Evolutionary conservation across 2,888 invertebrate genomes (phyloP), one percentile per base, ranked within the genome.

Genomic region (Rotaria sp.): DNA sequence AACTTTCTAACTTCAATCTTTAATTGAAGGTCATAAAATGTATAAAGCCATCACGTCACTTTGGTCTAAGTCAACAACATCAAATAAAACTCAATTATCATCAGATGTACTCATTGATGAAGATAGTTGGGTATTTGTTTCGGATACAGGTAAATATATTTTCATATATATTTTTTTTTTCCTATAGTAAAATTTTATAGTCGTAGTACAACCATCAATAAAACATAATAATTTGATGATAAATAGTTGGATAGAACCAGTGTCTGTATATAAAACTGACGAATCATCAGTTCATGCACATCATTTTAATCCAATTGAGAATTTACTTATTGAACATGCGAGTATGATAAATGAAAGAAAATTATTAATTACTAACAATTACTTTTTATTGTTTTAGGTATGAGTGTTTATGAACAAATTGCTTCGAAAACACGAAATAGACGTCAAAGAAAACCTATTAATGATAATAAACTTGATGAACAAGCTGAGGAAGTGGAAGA

Each of bases 241-340:
- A n/a, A 45, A 80, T n/a, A 80, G 80, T 80, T 80, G 80, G 80
- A 45, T 80, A 38, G 80, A 45, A 45, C 10, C 80, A 45, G 13
- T 45, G 15, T 45, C 80, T 45, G 15, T 35, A 24, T 24, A 45
- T 26, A 45, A 41, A 80, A 41, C 38, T 4, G 41, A 41, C 11
- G 45, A 10, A 80, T 80, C 45, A n/a, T 15, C 41, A 45, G 4
- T n/a, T 5, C 26, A 41, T 45, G n/a, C 13, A 13, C 45, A 41
- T 45, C n/a, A 26, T 45, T 45, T 80, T 80, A 80, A 80, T 45
- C 80, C 80, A 45, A 80, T 80, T 80, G 80, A 80, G 13, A 80
- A 80, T 80, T n/a, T 80, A 80, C 26, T 80, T 11, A 80, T 80
- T 45, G 80, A 80, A 80, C 80, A 80, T 80, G 45, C 80, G 80